A percentile compares a stretch with the other conserved stretches of the same genome.
These are phyloP conservation scores for Maccullochella peelii DNA, from an alignment of 2,113 vertebrate genomes.

Conservation along the genomic window DNA sequence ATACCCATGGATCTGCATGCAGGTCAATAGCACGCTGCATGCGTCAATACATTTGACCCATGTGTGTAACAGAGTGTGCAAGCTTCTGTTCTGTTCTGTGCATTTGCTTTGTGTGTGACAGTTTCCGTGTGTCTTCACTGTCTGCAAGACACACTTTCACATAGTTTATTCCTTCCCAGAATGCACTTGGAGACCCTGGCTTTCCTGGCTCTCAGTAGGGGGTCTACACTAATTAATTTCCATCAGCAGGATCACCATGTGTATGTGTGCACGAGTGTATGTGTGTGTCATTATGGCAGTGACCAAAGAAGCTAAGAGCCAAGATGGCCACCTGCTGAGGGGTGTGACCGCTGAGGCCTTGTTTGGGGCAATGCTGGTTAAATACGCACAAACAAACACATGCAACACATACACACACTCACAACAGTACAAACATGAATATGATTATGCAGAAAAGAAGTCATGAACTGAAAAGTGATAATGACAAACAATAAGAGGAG, in stretches of 20 bases:
- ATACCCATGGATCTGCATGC: conserved; percentile 21
- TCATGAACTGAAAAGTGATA: conserved; percentile 4
- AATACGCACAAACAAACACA: conserved; percentile 6
- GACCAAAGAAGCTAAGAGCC: conserved; percentile 44
- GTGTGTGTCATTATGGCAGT: conserved; percentile 6
- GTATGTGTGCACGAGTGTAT: conserved; percentile 7
- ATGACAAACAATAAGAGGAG: not conserved
- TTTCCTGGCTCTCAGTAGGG: conserved; percentile 52
- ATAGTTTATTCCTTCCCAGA: conserved; percentile 55
- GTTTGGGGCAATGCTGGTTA: conserved; percentile 16
- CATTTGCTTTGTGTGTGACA: not conserved
- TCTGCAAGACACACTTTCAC: conserved; percentile 18
- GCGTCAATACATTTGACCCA: conserved; percentile 21
- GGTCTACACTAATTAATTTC: conserved; percentile 64
- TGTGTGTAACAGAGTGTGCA: not conserved
- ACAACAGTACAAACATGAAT: not conserved
- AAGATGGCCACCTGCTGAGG: conserved; percentile 54
- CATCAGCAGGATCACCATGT: conserved; percentile 46
- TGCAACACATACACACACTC: not conserved
- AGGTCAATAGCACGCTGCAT: conserved; percentile 23
- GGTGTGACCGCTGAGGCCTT: conserved; percentile 36
- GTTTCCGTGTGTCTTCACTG: not conserved
- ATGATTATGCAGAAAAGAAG: not conserved
- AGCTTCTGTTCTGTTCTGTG: not conserved
- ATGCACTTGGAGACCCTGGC: conserved; percentile 35